Percentiles rank a stretch among this genome's conserved stretches.
Evolutionary conservation across 2,113 vertebrate genomes (phyloP).

Genomic region (Cephalopholis sonnerati): DNA sequence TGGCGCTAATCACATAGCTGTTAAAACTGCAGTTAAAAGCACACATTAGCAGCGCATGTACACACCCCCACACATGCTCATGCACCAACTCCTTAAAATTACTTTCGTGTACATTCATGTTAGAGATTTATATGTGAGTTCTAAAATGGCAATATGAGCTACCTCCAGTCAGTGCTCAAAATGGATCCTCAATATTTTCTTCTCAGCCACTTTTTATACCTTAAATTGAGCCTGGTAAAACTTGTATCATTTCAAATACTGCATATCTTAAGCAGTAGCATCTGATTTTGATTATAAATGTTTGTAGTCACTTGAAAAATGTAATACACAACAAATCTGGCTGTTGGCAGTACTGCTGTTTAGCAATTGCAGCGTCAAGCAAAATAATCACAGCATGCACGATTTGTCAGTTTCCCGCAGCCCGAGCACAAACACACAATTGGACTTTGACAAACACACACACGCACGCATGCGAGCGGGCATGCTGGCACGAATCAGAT

Average conservation of each 20-base stretch:
- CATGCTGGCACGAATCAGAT: slow-evolving; percentile 21
- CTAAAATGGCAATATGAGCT: neutral
- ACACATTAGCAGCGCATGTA: neutral
- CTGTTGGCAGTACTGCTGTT: neutral
- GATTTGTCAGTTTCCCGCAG: neutral
- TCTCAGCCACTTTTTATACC: neutral
- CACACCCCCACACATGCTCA: slow-evolving; percentile 1
- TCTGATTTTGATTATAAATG: slow-evolving; percentile 20
- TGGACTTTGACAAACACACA: neutral
- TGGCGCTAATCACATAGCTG: neutral
- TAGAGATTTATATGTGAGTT: neutral
- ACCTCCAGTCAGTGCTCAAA: neutral
- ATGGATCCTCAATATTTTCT: neutral
- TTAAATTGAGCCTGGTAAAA: neutral
- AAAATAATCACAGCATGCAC: neutral
- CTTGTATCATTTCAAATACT: neutral
- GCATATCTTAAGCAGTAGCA: neutral
- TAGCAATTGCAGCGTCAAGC: neutral
- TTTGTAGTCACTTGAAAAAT: slow-evolving; percentile 4
- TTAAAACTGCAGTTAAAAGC: neutral
- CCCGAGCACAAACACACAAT: neutral
- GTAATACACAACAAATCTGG: neutral
- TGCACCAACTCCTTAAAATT: too few species aligned
- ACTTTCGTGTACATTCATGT: neutral
- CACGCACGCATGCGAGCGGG: neutral